Evolutionary conservation across 2,888 invertebrate genomes (phyloP), one percentile per base, ranked within the genome.

Genomic region (Silvanus unidentatus): DNA sequence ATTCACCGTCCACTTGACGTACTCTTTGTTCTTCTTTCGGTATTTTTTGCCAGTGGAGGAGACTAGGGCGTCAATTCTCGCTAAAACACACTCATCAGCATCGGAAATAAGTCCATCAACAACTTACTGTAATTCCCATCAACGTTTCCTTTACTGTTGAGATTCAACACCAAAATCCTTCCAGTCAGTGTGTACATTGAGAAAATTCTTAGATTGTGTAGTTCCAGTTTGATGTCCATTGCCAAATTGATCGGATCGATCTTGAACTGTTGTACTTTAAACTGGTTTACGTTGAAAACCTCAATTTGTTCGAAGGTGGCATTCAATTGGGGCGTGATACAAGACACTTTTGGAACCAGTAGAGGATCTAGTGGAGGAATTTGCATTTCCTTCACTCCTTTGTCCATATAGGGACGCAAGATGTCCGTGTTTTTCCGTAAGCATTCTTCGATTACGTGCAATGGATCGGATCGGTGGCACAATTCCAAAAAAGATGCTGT

Each of bases 311-410:
- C 47, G 43, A 62, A 57, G 1, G 49, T 47, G 5, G 58, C 60
- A 15, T 52, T 50, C 39, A 63, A 63, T 27, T 40, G 46, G 14
- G 53, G 47, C 10, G 77, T 72, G 63, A 79, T 78, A 53, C 86
- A 74, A 57, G 78, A 78, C 40, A 86, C 73, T 50, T 81, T 79
- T 0, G 85, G 82, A 4, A 87, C 73, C 1, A 65, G 69, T 48
- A 87, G 74, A 0, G 87, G 87, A 47, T 87, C 84, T 50, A 84
- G 72, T 0, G 78, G 69, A 0, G 86, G 86, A 36, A 86, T 78
- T 9, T 75, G 72, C 1, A 87, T 69, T 54, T 81, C 81, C 0
- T 79, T 77, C 41, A 87, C 80, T 1, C 87, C 87, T 1, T 64
- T 49, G 0, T 66, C 68, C 9, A 87, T 65, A 32, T 76, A 70